These are phyloP conservation scores for Drosophila quadrilineata DNA, from an alignment of 1,140 invertebrate genomes.

Conservation along the genomic window DNA sequence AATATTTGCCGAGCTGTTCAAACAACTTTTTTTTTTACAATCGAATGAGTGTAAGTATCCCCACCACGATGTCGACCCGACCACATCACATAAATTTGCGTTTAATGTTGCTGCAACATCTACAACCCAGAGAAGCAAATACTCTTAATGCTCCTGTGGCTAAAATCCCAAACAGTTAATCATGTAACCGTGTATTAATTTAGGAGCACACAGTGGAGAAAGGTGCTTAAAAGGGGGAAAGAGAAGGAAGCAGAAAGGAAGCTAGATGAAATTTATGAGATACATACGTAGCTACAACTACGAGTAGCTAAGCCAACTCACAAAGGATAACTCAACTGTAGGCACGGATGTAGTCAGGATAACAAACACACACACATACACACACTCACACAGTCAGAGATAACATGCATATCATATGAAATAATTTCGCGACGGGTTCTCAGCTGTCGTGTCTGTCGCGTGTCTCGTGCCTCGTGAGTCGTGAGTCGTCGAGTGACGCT, in stretches of 20 bases:
- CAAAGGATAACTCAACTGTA: not conserved
- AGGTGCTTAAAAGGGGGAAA: not conserved
- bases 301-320: not conserved
- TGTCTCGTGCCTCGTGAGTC: not conserved
- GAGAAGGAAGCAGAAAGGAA: not conserved
- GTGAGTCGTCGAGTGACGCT: not conserved
- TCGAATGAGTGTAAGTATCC: no score
- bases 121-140: not conserved
- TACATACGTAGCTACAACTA: conserved; percentile 18
- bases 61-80: no score
- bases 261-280: conserved; percentile 21
- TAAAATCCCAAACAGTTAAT: conserved; percentile 20
- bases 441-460: not conserved
- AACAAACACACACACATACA: not conserved
- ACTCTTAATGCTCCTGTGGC: not conserved
- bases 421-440: conserved; percentile 30
- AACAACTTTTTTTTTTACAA: no score
- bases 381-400: not conserved
- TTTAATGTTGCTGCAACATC: not conserved
- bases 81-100: conserved; percentile 17
- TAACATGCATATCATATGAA: conserved; percentile 24
- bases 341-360: not conserved
- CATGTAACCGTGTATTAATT: conserved; percentile 35
- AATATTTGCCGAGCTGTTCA: no score
- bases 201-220: not conserved